These are phyloP conservation scores for Epinephelus lanceolatus DNA, from an alignment of 2,113 vertebrate species.

Conservation along the genomic window DNA sequence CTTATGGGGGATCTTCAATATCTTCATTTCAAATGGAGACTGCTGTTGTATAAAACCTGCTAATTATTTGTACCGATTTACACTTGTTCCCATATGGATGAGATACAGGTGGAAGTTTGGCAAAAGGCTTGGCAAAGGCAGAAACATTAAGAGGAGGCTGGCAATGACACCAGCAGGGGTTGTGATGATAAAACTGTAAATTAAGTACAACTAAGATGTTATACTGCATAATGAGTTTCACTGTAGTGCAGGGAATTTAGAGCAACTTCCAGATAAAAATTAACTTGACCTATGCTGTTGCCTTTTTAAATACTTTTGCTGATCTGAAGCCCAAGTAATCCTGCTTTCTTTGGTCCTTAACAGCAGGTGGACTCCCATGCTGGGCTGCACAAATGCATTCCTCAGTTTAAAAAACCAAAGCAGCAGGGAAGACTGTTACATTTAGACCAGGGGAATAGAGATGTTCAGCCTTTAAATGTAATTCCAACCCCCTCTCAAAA, in stretches of 20 bases:
- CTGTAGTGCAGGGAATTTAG: not conserved
- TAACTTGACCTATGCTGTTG: not conserved
- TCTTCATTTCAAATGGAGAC: not conserved
- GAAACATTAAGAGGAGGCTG: not conserved
- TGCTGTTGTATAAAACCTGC: not conserved
- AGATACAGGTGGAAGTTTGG: not conserved
- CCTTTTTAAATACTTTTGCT: not conserved
- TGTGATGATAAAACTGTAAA: not conserved
- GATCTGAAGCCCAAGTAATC: not conserved
- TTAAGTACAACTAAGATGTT: not conserved
- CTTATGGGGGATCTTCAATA: not conserved
- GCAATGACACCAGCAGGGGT: not conserved
- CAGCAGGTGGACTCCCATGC: slow-evolving; percentile 20
- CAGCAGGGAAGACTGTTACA: slow-evolving; percentile 33
- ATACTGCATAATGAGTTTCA: not conserved
- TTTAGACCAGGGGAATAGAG: slow-evolving; percentile 31
- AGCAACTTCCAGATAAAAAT: not conserved
- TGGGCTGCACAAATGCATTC: slow-evolving; percentile 37
- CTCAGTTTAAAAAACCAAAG: slow-evolving; percentile 34
- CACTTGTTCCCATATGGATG: not conserved
- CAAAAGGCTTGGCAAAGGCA: not conserved
- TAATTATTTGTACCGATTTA: not conserved
- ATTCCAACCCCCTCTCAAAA: slow-evolving; percentile 41
- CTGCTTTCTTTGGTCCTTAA: not conserved
- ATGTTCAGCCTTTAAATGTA: slow-evolving; percentile 35